Conservation (phyloP, 64 coral and sea anemone species). For the Montipora foliosa region DNA sequence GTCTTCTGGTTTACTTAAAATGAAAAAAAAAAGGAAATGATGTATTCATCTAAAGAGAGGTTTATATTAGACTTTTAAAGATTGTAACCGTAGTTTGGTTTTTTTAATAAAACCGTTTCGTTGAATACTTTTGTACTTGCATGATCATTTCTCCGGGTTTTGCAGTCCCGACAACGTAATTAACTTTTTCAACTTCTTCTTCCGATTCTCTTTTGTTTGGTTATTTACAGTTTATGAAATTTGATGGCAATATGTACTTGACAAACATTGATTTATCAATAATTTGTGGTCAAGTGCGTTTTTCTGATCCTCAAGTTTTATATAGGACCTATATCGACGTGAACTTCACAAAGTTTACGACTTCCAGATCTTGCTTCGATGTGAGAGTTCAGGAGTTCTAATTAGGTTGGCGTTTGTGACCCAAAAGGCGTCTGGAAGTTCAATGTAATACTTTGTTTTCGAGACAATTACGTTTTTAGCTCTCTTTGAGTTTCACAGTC, state of each 20-base stretch:
- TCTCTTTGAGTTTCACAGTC: too few species aligned
- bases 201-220: too few species aligned
- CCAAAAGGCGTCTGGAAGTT: too few species aligned
- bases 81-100: not conserved
- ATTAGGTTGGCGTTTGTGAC: too few species aligned
- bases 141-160: not conserved
- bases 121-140: not conserved
- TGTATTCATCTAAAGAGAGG: slow-evolving; percentile 26
- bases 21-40: not conserved
- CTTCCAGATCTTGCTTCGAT: too few species aligned
- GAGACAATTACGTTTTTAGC: too few species aligned
- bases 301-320: not conserved
- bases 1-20: too few species aligned
- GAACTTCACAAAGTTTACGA: too few species aligned
- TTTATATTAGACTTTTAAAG: slow-evolving; percentile 34
- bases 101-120: slow-evolving; percentile 25
- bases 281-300: not conserved
- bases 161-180: too few species aligned
- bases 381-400: too few species aligned
- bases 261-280: not conserved
- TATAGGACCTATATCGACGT: not conserved
- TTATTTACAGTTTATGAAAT: not conserved
- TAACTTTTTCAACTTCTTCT: too few species aligned
- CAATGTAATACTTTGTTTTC: too few species aligned
- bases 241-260: not conserved